A percentile compares a stretch with the other conserved stretches of the same genome.
Evolutionary conservation across 1,140 invertebrate species (phyloP).

Genomic region (Steinernema feltiae): DNA sequence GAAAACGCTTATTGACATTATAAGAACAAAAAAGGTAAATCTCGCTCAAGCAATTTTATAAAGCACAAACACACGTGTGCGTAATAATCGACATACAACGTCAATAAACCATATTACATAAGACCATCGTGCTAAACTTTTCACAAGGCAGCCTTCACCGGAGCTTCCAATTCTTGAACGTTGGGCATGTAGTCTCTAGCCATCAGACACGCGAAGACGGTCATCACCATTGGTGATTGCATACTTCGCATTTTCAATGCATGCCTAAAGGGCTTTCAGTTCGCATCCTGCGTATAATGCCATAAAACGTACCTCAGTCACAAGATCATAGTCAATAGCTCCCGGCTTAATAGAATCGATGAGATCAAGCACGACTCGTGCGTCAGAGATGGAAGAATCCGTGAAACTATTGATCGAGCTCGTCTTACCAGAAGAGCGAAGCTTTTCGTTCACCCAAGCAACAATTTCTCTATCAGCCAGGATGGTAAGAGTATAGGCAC

Average conservation of each 20-base stretch:
- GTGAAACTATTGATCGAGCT: constrained; percentile 78
- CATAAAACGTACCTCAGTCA: too few relatives aligned
- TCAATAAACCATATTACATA: too few relatives aligned
- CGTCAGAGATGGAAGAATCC: constrained; percentile 77
- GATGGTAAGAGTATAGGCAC: constrained; percentile 89
- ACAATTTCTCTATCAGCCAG: constrained; percentile 91
- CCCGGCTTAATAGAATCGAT: constrained; percentile 94
- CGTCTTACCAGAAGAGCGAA: constrained; percentile 70
- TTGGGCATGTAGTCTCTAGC: constrained; percentile 87
- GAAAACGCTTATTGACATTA: too few relatives aligned
- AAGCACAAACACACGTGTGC: too few relatives aligned
- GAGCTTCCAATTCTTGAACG: constrained; percentile 62
- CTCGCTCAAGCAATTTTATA: too few relatives aligned
- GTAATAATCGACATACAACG: too few relatives aligned
- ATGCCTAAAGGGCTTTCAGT: too few relatives aligned
- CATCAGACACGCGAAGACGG: constrained; percentile 97
- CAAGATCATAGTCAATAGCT: constrained; percentile 86
- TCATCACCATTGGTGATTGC: constrained; percentile 98
- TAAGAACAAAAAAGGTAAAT: too few relatives aligned
- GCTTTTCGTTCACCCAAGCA: constrained; percentile 90
- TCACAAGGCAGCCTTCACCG: not conserved
- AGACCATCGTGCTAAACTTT: too few relatives aligned
- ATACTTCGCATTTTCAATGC: constrained; percentile 92
- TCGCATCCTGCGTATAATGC: not conserved
- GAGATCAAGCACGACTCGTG: constrained; percentile 78